phyloP scores from a whole-genome alignment of 64 coral and sea anemone genomes.

The Cladopsammia gracilis region DNA sequence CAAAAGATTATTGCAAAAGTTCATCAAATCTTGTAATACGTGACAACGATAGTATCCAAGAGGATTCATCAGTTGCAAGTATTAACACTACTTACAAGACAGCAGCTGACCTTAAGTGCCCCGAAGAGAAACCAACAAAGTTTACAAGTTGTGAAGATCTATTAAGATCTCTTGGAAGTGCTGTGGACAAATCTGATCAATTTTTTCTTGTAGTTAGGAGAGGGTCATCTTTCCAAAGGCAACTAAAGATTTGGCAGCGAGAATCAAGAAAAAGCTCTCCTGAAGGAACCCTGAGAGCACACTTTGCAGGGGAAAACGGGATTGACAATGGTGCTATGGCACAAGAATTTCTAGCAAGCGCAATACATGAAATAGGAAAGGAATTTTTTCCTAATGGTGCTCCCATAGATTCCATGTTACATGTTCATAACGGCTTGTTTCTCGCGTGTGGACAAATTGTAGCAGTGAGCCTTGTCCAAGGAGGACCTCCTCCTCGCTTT shows the following conservation, averaged over 20 bases:
- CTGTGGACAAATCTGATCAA: conserved; percentile 7
- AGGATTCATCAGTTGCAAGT: neutral
- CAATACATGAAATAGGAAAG: too few species aligned
- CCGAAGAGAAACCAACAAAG: neutral
- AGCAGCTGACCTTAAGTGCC: neutral
- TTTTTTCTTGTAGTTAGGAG: conserved; percentile 25
- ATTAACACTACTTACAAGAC: neutral
- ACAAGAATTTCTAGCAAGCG: too few species aligned
- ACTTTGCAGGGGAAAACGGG: too few species aligned
- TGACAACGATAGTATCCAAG: conserved; percentile 17
- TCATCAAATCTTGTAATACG: neutral
- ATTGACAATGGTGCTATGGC: too few species aligned
- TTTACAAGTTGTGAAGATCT: conserved; percentile 7
- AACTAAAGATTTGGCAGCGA: neutral
- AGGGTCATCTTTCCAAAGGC: conserved; percentile 13
- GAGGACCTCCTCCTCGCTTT: conserved; percentile 64
- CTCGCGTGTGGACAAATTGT: conserved; percentile 58
- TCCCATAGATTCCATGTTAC: neutral
- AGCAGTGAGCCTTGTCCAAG: conserved; percentile 66
- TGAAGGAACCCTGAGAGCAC: neutral
- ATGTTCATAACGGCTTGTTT: conserved; percentile 37
- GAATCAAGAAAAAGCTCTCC: conserved; percentile 9
- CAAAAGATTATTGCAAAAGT: neutral
- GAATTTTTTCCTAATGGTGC: too few species aligned
- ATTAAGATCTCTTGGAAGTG: conserved; percentile 25